Evolutionary conservation across 2,888 invertebrate species (phyloP), one percentile per base, ranked within the genome.

Genomic region (Dermolepida albohirtum): DNA sequence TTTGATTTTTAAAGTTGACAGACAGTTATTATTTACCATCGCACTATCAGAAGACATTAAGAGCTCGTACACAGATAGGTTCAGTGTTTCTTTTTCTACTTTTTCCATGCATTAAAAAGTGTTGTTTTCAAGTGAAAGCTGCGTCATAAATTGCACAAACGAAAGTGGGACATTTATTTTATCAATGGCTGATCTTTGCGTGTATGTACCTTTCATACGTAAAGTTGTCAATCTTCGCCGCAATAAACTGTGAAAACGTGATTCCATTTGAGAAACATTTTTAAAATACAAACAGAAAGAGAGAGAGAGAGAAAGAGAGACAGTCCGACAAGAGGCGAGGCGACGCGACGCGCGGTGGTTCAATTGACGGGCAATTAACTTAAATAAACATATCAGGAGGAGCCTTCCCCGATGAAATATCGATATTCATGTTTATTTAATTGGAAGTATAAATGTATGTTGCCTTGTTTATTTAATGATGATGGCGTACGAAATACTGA

Each of bases 211-310:
- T 34, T 29, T 11, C 59, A 29, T 62, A 47, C 59, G 59, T 49
- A 62, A 62, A 49, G 39, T 62, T 62, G 59, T 62, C 59, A 62
- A 62, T 62, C 59, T 47, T 47, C 59, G 27, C 47, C 16, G 59
- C 47, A 44, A 62, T 62, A 62, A 62, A 62, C 39, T 49, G 59
- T 47, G 59, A 62, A 62, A 62, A 62, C 59, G 59, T 62, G 59
- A 62, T 62, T 62, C 59, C 59, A 62, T 62, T 62, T 62, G 59
- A 62, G 59, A 62, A 62, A 47, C 39, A 49, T 44, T 62, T 62
- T 62, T 34, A 62, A 62, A 47, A 47, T 47, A 49, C 34, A 34
- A 1, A 34, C 34, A 34, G 1, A 1, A 10, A 34, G 5, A 34
- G 34, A 34, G 34, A 2, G 34, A 6, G 5, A 29, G 4, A 4